Conservation (phyloP, 2,113 vertebrate species). For the Strix uralensis region DNA sequence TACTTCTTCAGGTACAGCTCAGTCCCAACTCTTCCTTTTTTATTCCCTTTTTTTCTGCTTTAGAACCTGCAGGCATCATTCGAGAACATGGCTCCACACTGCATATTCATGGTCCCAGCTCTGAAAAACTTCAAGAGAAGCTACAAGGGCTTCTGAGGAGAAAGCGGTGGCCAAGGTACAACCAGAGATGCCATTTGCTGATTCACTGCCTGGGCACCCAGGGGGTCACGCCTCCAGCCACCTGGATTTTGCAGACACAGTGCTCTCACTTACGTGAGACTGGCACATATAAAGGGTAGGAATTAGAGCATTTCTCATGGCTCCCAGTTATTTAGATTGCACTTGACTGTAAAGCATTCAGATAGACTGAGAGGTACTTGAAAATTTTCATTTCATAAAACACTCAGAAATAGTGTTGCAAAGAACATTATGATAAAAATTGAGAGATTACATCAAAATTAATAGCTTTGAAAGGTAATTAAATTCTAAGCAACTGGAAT, state of each 20-base stretch:
- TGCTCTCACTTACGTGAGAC: background rate
- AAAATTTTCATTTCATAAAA: background rate
- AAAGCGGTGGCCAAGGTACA: accelerated
- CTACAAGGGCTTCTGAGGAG: background rate
- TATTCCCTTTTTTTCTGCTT: background rate
- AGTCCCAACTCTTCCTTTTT: background rate
- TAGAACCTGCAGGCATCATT: background rate
- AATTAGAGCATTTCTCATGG: accelerated
- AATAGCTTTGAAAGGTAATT: background rate
- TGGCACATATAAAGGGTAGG: no score
- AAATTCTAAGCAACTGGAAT: background rate
- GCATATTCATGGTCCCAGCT: background rate
- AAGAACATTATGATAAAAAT: background rate
- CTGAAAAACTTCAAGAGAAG: background rate
- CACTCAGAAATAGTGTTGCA: background rate
- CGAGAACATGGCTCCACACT: background rate
- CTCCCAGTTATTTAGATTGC: accelerated
- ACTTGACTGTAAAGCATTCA: background rate
- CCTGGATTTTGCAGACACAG: background rate
- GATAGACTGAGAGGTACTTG: background rate
- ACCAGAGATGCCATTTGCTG: accelerated
- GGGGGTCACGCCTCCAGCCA: background rate
- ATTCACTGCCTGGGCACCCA: background rate
- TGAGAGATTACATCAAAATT: background rate
- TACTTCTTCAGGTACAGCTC: background rate